These are phyloP conservation scores for Virgularia gustaviana DNA, from an alignment of 92 coral and sea anemone genomes.

Conservation along the genomic window DNA sequence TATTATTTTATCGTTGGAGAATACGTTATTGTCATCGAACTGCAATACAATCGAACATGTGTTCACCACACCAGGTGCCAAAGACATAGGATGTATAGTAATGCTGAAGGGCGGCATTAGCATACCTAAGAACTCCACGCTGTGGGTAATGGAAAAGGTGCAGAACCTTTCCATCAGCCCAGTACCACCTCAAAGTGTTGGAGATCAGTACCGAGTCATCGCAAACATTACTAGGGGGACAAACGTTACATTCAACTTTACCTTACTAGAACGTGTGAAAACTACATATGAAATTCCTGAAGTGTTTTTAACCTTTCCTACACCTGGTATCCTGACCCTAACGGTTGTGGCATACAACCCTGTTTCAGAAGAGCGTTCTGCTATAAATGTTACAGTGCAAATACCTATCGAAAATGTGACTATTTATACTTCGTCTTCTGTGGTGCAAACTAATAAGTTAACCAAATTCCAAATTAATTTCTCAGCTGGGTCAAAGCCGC, in stretches of 20 bases:
- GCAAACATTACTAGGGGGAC: slow-evolving; percentile 65
- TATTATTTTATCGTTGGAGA: background rate
- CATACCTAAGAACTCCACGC: slow-evolving; percentile 37
- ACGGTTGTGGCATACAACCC: slow-evolving; percentile 73
- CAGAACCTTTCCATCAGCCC: slow-evolving; percentile 53
- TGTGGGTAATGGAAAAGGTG: slow-evolving; percentile 65
- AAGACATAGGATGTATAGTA: slow-evolving; percentile 1
- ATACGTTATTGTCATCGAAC: slow-evolving; percentile 14
- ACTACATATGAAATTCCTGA: slow-evolving; percentile 16
- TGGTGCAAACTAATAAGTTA: slow-evolving; percentile 68
- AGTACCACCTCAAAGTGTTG: slow-evolving; percentile 62
- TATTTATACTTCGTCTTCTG: slow-evolving; percentile 68
- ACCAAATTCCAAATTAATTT: slow-evolving; percentile 64
- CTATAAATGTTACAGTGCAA: slow-evolving; percentile 62
- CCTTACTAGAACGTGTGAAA: slow-evolving; percentile 28
- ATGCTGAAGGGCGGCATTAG: slow-evolving; percentile 32
- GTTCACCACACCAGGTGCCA: slow-evolving; percentile 46
- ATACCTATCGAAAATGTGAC: slow-evolving; percentile 57
- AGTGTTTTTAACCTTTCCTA: slow-evolving; percentile 51
- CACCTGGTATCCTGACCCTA: slow-evolving; percentile 53
- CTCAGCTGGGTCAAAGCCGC: slow-evolving; percentile 66
- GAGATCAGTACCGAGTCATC: slow-evolving; percentile 53
- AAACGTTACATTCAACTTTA: slow-evolving; percentile 73
- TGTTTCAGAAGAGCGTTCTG: slow-evolving; percentile 49
- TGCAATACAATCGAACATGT: slow-evolving; percentile 46